Percentiles rank a stretch among this genome's conserved stretches.
Evolutionary conservation across 2,888 invertebrate species (phyloP).

Genomic region (Julus scandinavius): DNA sequence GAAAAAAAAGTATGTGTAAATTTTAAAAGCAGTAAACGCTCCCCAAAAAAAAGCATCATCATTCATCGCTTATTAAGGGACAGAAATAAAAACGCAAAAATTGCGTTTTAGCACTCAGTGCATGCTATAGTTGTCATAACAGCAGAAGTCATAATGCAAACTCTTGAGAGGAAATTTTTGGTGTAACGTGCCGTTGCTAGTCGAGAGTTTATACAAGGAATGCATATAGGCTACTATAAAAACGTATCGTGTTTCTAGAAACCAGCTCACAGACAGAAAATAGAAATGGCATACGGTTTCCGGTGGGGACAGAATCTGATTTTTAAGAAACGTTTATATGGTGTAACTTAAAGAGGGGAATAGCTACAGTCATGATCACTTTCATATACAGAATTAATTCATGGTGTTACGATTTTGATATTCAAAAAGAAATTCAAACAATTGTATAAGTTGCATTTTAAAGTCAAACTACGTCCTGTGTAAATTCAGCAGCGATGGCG

Average conservation of each 20-base stretch:
- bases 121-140: constrained; percentile 21
- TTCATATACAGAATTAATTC: neutral
- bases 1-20: neutral
- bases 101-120: constrained; percentile 7
- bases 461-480: too few relatives aligned
- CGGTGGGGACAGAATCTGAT: constrained; percentile 26
- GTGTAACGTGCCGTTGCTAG: neutral
- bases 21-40: constrained; percentile 33
- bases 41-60: neutral
- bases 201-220: neutral
- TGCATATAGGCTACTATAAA: constrained; percentile 27
- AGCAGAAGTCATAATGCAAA: constrained; percentile 23
- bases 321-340: neutral
- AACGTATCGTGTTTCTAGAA: neutral
- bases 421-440: neutral
- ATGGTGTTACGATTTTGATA: neutral
- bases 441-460: neutral
- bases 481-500: too few relatives aligned
- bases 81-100: constrained; percentile 12
- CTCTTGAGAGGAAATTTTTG: neutral
- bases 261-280: constrained; percentile 33
- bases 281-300: constrained; percentile 21
- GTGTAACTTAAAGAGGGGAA: neutral
- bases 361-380: neutral
- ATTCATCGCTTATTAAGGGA: constrained; percentile 7